Base-by-base conservation (phyloP, 2,888 invertebrate species). In the Tupiocoris notatus region DNA sequence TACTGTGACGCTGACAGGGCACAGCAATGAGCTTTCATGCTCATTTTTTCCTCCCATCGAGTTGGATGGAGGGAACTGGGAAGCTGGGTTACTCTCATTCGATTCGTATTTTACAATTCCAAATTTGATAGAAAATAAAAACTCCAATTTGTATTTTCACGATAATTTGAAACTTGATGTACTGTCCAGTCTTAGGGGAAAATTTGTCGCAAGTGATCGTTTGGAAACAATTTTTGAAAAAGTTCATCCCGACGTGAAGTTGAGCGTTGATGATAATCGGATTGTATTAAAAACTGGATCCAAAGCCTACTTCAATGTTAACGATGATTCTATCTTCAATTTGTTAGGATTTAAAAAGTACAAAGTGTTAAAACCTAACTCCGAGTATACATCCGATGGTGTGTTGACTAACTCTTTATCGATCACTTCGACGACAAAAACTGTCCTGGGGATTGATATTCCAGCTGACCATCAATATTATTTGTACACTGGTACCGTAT, bases 51-150 rank as follows among this genome's bases (percentile, higher is more conserved):
- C 68, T 17, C 20, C 68, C 12, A 57, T 56, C 24, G 39, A 25
- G 12, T 22, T 68, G 21, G 68, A 68, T 20, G 68, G 56, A 1
- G 54, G 57, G 12, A 17, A 68, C 54, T 73, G 71, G 71, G 71
- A 57, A 18, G 62, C 57, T 16, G 71, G 71, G 2, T n/a, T 73
- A 0, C 59, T 61, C 2, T 73, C 71, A 24, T 71, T 71, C 25
- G 71, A 71, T 12, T 61, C 71, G n/a, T 71, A 59, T 24, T 24
- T 54, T 21, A 25, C 62, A 6, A 62, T 73, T 18, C 62, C 71
- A 1, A 62, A 73, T 21, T 7, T 73, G 6, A 25, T 64, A 1
- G 64, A 64, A 25, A 25, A 25, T 23, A 25, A 24, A 24, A 64
- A 64, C 25, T 64, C 64, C 1, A 64, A 6, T 16, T 16, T 64